Evolutionary conservation across 2,888 invertebrate species (phyloP).

Genomic region (Ptychoptera albimana): DNA sequence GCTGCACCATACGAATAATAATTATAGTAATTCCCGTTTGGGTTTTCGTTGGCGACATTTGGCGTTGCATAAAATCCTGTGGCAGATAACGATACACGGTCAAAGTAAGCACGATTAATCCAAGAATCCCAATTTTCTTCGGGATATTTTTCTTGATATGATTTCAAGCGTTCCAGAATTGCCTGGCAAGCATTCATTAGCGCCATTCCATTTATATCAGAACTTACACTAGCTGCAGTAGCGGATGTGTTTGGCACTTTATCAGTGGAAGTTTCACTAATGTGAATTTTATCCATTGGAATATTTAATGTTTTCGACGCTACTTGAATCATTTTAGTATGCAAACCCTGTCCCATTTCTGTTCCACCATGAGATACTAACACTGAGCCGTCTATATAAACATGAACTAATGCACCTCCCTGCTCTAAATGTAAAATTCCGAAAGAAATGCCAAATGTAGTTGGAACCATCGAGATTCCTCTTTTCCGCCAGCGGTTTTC

Average conservation of each 20-base stretch:
- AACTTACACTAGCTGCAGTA: conserved; percentile 76
- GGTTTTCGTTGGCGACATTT: conserved; percentile 39
- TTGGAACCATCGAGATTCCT: conserved; percentile 66
- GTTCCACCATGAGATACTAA: conserved; percentile 81
- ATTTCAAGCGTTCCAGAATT: conserved; percentile 54
- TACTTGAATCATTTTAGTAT: conserved; percentile 91
- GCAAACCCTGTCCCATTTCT: conserved; percentile 94
- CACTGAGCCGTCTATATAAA: conserved; percentile 83
- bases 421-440: conserved; percentile 63
- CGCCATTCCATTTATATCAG: conserved; percentile 87
- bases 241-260: conserved; percentile 84
- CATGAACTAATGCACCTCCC: conserved; percentile 70
- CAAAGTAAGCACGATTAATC: conserved; percentile 60
- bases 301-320: conserved; percentile 59
- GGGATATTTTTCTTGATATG: conserved; percentile 58
- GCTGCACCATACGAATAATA: conserved; percentile 81
- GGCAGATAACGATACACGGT: conserved; percentile 63
- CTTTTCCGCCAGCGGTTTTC: conserved; percentile 73
- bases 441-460: conserved; percentile 74
- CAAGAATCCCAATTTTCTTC: conserved; percentile 70
- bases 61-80: conserved; percentile 71
- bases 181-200: conserved; percentile 67
- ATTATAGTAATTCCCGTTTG: conserved; percentile 50
- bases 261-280: conserved; percentile 72
- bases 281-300: conserved; percentile 55